Evolutionary conservation across 2,113 vertebrate species (phyloP).

Genomic region (Dipodomys ordii): DNA sequence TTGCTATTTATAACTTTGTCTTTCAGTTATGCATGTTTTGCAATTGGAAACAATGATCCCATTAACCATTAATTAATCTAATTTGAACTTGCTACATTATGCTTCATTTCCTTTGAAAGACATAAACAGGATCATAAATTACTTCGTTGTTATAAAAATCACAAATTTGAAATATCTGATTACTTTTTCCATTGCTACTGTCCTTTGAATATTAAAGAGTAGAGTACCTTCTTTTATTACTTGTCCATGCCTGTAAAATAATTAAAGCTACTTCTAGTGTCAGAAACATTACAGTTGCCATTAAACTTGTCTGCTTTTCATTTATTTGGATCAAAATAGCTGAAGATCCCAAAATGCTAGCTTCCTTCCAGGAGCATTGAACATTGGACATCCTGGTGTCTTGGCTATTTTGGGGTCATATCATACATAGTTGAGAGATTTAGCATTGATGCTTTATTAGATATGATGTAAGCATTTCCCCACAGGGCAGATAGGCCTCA

Average conservation of each 20-base stretch:
- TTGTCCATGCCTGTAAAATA: neutral
- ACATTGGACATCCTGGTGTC: neutral
- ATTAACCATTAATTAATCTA: slow-evolving; percentile 40
- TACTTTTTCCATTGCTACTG: slow-evolving; percentile 24
- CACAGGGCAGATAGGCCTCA: neutral
- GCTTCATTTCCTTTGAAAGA: neutral
- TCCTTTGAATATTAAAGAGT: slow-evolving; percentile 23
- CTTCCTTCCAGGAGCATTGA: too few relatives aligned
- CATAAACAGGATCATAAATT: neutral
- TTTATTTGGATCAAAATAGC: slow-evolving; percentile 21
- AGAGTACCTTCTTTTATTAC: slow-evolving; percentile 35
- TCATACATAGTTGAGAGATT: neutral
- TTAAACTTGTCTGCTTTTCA: slow-evolving; percentile 28
- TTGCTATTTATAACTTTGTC: slow-evolving; percentile 31
- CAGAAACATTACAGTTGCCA: neutral
- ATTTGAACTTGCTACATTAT: slow-evolving; percentile 29
- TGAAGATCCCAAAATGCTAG: neutral
- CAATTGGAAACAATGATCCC: slow-evolving; percentile 45
- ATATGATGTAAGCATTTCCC: neutral
- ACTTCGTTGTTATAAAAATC: slow-evolving; percentile 23
- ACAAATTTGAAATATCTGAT: slow-evolving; percentile 32
- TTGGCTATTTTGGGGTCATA: neutral
- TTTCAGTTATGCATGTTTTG: slow-evolving; percentile 49
- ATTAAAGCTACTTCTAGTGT: neutral
- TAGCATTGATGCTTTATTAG: neutral